Percentiles rank a stretch among this genome's conserved stretches.
Evolutionary conservation across 2,113 vertebrate genomes (phyloP).

Genomic region (Peromyscus leucopus): DNA sequence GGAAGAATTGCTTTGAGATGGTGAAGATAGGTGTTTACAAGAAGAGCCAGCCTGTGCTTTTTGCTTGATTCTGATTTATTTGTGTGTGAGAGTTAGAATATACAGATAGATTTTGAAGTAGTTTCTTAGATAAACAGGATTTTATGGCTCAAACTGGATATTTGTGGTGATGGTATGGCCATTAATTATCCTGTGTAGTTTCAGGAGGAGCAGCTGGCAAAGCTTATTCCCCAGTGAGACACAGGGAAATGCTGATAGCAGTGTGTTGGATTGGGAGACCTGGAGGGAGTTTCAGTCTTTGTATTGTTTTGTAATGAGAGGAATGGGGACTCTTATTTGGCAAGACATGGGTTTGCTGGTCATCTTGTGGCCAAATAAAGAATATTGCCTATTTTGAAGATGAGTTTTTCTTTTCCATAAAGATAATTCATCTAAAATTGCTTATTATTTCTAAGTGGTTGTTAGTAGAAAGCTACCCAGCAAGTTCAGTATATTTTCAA

Average conservation of each 20-base stretch:
- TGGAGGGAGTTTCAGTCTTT: neutral
- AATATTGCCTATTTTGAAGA: neutral
- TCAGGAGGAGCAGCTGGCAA: neutral
- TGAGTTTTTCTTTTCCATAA: neutral
- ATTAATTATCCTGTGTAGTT: neutral
- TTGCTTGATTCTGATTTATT: neutral
- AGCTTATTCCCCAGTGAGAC: neutral
- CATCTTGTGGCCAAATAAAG: neutral
- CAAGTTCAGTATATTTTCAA: conserved; percentile 43
- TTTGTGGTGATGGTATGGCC: neutral
- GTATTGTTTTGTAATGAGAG: neutral
- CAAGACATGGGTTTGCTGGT: neutral
- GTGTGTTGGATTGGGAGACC: neutral
- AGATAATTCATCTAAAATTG: neutral
- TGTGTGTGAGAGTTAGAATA: neutral
- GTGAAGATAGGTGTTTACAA: neutral
- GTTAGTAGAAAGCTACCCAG: conserved; percentile 17
- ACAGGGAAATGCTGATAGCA: neutral
- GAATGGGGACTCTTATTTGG: neutral
- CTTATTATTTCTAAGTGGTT: conserved; percentile 18
- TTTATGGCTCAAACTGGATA: neutral
- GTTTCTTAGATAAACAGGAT: neutral
- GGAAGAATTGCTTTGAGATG: neutral
- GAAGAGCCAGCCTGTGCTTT: neutral
- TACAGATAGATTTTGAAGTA: conserved; percentile 31